Percentiles rank a stretch among this genome's conserved stretches.
Conservation (phyloP, 2,113 vertebrate genomes). For the Pleuronectes platessa region DNA sequence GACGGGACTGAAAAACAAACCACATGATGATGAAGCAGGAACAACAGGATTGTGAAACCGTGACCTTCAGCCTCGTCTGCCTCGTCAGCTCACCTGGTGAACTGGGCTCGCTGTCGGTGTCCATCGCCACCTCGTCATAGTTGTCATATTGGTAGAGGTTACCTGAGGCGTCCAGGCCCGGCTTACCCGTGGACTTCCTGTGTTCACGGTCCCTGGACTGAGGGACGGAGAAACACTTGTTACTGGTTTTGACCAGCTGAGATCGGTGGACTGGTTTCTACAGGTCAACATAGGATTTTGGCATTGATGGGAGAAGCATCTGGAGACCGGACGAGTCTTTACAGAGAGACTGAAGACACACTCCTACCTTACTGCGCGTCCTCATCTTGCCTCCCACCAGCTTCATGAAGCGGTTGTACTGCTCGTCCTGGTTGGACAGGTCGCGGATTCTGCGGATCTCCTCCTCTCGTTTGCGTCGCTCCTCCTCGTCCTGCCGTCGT, state of each 20-base stretch:
- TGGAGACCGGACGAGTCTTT: not conserved
- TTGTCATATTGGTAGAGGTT: constrained; percentile 98
- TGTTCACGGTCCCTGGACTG: constrained; percentile 91
- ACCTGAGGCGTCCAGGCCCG: constrained; percentile 86
- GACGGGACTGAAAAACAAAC: constrained; percentile 66
- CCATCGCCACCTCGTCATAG: constrained; percentile 99
- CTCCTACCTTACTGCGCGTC: constrained; percentile 87
- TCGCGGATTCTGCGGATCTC: constrained; percentile 96
- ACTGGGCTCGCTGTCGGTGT: constrained; percentile 94
- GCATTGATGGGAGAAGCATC: too few species aligned
- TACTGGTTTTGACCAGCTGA: not conserved
- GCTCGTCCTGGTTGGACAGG: constrained; percentile 97
- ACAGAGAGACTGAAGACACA: not conserved
- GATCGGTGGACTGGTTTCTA: too few species aligned
- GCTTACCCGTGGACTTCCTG: constrained; percentile 89
- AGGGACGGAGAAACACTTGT: not conserved
- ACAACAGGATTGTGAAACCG: not conserved
- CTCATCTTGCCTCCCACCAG: constrained; percentile 89
- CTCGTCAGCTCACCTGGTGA: constrained; percentile 88
- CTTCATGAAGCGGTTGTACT: constrained; percentile 99
- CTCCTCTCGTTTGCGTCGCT: constrained; percentile 93
- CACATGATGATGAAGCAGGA: not conserved
- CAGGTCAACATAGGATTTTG: too few species aligned
- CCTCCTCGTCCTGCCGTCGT: constrained; percentile 88
- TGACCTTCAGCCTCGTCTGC: not conserved